Base-by-base conservation (phyloP, 2,113 vertebrate genomes). In the Tauraco erythrolophus region DNA sequence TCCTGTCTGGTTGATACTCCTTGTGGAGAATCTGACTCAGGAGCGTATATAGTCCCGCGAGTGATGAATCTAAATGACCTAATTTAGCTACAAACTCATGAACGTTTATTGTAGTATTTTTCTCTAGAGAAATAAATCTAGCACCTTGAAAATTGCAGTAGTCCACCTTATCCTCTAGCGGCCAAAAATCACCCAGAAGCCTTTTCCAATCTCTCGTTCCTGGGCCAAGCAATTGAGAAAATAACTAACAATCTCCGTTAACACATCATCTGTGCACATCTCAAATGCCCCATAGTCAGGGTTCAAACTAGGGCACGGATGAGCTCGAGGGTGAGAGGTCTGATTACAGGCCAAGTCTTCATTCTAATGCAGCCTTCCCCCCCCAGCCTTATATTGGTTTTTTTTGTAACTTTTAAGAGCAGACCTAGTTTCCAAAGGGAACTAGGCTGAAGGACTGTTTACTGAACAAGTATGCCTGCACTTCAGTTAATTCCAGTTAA, bases 131-230 rank as follows among this genome's bases (percentile, higher is more conserved):
- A 91, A 31, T 58, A 51, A 68, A 69, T 60, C 19, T 79, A 78
- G 31, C 37, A 41, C 53, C 77, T 61, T 92, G 66, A 93, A 91
- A 95, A 92, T 48, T 82, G 35, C 69, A 51, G 9, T 75, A 78
- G 61, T 33, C 84, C 33, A 39, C 33, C 21, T n/a, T 72, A 43
- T 37, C 64, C 66, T 91, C 57, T 69, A 41, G 31, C n/a, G 74
- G 31, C 28, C 16, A 51, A 41, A 79, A 94, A 43, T 68, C 23
- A 30, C 77, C 18, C 24, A 35, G 53, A 48, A 78, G 35, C 70
- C 61, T 84, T 95, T 79, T 88, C 30, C 7, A 33, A 0, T 68
- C 30, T 84, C 69, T 68, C 9, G 19, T 95, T 97, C 77, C 51
- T 72, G 12, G 33, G 37, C 53, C 45, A 81, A 18, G 14, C 54